Percentiles rank a stretch among this genome's conserved stretches.
These are phyloP conservation scores for Tenthredo mesomela DNA, from an alignment of 2,888 invertebrate genomes.

Conservation along the genomic window DNA sequence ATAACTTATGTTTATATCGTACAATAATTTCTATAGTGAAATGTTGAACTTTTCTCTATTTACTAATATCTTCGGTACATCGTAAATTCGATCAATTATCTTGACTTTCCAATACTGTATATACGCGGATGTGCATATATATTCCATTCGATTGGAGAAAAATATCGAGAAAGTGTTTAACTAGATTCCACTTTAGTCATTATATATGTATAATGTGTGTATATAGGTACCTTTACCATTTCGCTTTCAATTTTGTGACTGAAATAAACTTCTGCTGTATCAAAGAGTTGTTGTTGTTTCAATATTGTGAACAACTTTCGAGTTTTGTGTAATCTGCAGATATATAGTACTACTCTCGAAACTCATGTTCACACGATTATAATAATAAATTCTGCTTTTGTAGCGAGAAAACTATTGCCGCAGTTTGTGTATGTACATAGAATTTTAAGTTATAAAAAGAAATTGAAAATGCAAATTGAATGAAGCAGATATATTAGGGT, in stretches of 20 bases:
- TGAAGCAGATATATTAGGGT: too few species aligned
- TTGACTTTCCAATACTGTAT: background rate
- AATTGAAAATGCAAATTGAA: too few species aligned
- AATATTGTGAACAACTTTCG: background rate
- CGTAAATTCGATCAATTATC: conserved; percentile 11
- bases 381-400: background rate
- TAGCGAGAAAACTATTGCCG: too few species aligned
- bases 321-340: background rate
- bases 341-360: too few species aligned
- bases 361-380: background rate
- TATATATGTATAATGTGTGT: background rate
- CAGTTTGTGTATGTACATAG: too few species aligned
- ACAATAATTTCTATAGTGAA: background rate
- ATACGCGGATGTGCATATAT: background rate
- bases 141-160: background rate
- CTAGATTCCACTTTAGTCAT: background rate
- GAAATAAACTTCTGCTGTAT: background rate
- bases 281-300: conserved; percentile 5
- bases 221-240: background rate
- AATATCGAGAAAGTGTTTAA: conserved; percentile 35
- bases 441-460: too few species aligned
- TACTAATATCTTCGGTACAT: background rate
- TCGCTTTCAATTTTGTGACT: conserved; percentile 32
- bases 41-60: background rate
- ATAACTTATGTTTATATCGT: too few species aligned